Conservation (phyloP, 1,140 invertebrate genomes). For the Eriocheir sinensis region DNA sequence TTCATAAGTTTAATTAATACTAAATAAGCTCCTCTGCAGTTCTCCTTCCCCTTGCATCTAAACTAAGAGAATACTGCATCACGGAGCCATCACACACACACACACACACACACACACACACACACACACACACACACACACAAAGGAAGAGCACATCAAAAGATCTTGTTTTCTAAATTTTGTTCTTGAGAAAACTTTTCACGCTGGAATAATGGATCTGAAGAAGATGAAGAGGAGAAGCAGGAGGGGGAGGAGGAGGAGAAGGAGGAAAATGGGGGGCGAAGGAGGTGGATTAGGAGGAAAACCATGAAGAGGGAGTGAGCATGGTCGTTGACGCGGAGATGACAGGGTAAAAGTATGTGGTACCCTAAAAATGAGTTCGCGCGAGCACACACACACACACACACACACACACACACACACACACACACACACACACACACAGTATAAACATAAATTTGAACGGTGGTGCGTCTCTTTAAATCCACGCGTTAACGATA, state of each 20-base stretch:
- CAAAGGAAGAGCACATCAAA: not conserved
- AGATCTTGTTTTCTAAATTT: not conserved
- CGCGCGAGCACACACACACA: slow-evolving; percentile 1
- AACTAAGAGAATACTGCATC: not conserved
- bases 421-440: slow-evolving; percentile 25
- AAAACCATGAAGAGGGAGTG: no score
- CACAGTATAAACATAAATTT: not conserved
- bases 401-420: slow-evolving; percentile 38
- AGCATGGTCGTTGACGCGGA: no score
- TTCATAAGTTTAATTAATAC: slow-evolving; percentile 9
- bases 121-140: slow-evolving; percentile 22
- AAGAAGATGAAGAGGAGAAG: not conserved
- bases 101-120: slow-evolving; percentile 20
- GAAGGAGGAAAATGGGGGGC: no score
- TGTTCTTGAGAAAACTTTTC: not conserved
- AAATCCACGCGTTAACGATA: not conserved
- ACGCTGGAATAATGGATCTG: not conserved
- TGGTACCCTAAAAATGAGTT: not conserved
- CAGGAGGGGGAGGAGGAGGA: no score
- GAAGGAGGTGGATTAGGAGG: no score
- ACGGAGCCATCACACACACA: not conserved
- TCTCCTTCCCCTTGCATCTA: not conserved
- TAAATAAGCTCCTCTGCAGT: not conserved
- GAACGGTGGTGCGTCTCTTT: not conserved
- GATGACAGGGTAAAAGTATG: not conserved